Evolutionary conservation across 2,888 invertebrate species (phyloP), one percentile per base, ranked within the genome.

Genomic region (Caenorhabditis sp.): DNA sequence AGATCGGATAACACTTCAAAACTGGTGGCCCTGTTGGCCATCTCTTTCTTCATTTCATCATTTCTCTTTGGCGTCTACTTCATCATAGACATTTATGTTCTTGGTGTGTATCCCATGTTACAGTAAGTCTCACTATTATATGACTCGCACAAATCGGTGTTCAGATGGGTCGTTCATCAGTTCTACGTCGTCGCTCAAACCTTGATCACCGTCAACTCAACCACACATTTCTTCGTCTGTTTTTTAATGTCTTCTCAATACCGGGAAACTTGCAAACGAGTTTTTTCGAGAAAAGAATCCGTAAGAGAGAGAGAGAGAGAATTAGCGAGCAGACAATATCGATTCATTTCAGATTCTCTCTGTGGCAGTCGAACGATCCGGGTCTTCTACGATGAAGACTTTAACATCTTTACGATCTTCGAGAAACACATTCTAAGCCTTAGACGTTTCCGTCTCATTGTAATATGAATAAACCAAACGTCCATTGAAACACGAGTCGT

Each of bases 221-320:
- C 22, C 0, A 17, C 39, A 6, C 48, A 59, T 26, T 59, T 46
- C 15, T 22, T 59, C 26, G 46, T 59, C n/a, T 53, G 53, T 15
- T 53, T 53, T 11, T 39, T 55, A n/a, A 27, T 55, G 41, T 55
- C 55, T 0, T 39, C 55, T 41, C 55, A 41, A 17, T 55, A 55
- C 24, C 55, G 55, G 17, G 41, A 27, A 1, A 24, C 37, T 39
- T 26, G 9, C 8, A 55, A 41, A 41, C 24, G 26, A 5, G 11
- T 46, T 8, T 22, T 46, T 9, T 17, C 17, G 13, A 41, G 41
- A 17, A 41, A 17, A 17, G 17, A 41, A 17, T n/a, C n/a, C n/a
- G n/a, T n/a, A n/a, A n/a, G n/a, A n/a, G n/a, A n/a, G n/a, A n/a
- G n/a, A n/a, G n/a, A n/a, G n/a, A n/a, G n/a, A n/a, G n/a, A n/a